Evolutionary conservation across 1,140 invertebrate species (phyloP), one percentile per base, ranked within the genome.

Genomic region (Eupristina koningsbergeri): DNA sequence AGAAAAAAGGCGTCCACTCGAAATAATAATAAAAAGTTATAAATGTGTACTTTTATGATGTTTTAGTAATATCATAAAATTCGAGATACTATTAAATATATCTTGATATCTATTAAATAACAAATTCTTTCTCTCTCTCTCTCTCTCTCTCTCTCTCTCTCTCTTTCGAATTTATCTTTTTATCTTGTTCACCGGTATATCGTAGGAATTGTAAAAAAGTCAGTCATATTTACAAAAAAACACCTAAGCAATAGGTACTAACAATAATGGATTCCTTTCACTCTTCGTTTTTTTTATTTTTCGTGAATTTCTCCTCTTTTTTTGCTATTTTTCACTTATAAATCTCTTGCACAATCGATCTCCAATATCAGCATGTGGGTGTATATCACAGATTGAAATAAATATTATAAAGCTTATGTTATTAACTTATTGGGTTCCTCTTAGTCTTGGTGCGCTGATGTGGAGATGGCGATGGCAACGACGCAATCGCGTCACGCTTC

Each of bases 151-250:
- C 64, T 80, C 61, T 47, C 67, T 36, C 67, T 85, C 80, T 86
- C 22, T n/a, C n/a, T n/a, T n/a, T n/a, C n/a, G n/a, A n/a, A n/a
- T n/a, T n/a, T n/a, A n/a, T n/a, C n/a, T n/a, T n/a, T n/a, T n/a
- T n/a, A n/a, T n/a, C n/a, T n/a, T n/a, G n/a, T 29, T 71, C 87
- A 89, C 86, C 83, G 87, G 81, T 90, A 87, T 89, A 77, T 75
- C 34, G 63, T 83, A 89, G 89, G 89, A 91, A 90, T 90, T 88
- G 89, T 92, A 92, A 91, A 92, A 92, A 90, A 90, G 89, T 92
- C 91, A 92, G 92, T 92, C 90, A 91, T 92, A 92, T 92, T 89
- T 92, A 92, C 91, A 92, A 92, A 91, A n/a, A 90, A 89, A 50
- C 88, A 86, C 87, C 88, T 90, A 90, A 86, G 83, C 85, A 88